phyloP scores from a whole-genome alignment of 2,888 invertebrate genomes.

The Abscondita cerata region DNA sequence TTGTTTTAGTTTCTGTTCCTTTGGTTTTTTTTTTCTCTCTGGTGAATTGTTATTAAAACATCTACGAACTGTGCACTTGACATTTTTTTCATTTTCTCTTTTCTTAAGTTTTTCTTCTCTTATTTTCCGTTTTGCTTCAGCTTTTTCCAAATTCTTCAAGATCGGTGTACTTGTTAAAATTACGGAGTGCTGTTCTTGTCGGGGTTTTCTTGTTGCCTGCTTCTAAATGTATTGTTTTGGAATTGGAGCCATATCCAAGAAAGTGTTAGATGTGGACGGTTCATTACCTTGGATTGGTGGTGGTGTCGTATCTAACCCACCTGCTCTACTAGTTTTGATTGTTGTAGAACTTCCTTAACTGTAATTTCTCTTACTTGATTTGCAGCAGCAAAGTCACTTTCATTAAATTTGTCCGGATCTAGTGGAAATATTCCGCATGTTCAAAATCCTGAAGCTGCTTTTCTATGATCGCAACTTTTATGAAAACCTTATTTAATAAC shows the following conservation, averaged over 20 bases:
- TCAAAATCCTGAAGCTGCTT: conserved; percentile 34
- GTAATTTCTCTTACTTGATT: background rate
- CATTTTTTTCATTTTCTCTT: background rate
- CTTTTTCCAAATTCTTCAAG: no score
- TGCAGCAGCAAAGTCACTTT: conserved; percentile 27
- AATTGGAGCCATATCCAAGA: background rate
- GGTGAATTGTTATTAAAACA: background rate
- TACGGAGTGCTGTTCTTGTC: background rate
- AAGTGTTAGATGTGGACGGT: background rate
- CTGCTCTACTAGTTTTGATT: background rate
- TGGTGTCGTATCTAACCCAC: background rate
- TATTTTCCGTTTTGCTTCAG: background rate
- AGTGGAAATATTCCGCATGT: conserved; percentile 20
- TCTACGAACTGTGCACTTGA: background rate
- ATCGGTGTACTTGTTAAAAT: conserved; percentile 5
- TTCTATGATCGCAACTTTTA: conserved; percentile 36
- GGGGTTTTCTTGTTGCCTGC: background rate
- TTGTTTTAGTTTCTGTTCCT: background rate
- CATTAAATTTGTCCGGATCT: conserved; percentile 28
- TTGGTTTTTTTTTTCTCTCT: background rate
- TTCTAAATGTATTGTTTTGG: background rate
- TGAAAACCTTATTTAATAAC: conserved; percentile 36
- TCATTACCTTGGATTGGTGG: background rate
- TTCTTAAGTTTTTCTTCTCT: background rate
- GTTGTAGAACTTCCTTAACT: background rate